Base-by-base conservation (phyloP, 1,140 invertebrate genomes). In the Drosophila cardini region DNA sequence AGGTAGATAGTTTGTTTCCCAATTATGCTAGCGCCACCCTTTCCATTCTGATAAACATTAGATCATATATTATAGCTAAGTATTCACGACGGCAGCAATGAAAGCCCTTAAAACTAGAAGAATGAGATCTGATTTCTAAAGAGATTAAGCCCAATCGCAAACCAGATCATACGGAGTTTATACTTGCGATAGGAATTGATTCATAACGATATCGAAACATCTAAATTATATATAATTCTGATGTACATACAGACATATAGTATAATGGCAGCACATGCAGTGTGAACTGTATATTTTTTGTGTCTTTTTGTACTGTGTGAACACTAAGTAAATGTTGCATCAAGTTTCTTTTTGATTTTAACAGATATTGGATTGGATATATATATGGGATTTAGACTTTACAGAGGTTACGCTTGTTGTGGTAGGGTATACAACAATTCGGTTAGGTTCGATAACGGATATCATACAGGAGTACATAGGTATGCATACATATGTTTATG, bases 401-500 rank as follows among this genome's bases (percentile, higher is more conserved):
- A 78, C 75, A 78, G 32, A 70, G 60, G 68, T 70, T 70, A 63
- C 26, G 61, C 32, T 82, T 86, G 78, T 86, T 82, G 61, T 60
- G 83, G 76, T 76, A 57, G 64, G 68, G 76, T 63, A 55, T 85
- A 82, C 82, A 86, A 86, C 83, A 79, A 87, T 78, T 70, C 64
- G 69, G 78, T 87, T 85, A 87, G 61, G 43, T 50, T 56, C 58
- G 40, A 16, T 52, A 52, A 52, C 30, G 52, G 52, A 64, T 60
- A 56, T 34, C 15, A 61, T 68, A 69, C 48, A 56, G 43, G 42
- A 69, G 45, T 69, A 68, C 50, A 55, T 26, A 52, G 46, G 38
- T 26, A 26, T 63, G 11, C 21, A 42, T 46, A 16, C 38, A 43
- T 43, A 30, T 45, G 10, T 45, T 4, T 45, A 10, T 48, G 58